phyloP scores from a whole-genome alignment of 1,140 invertebrate genomes.

The Drosophila erecta region DNA sequence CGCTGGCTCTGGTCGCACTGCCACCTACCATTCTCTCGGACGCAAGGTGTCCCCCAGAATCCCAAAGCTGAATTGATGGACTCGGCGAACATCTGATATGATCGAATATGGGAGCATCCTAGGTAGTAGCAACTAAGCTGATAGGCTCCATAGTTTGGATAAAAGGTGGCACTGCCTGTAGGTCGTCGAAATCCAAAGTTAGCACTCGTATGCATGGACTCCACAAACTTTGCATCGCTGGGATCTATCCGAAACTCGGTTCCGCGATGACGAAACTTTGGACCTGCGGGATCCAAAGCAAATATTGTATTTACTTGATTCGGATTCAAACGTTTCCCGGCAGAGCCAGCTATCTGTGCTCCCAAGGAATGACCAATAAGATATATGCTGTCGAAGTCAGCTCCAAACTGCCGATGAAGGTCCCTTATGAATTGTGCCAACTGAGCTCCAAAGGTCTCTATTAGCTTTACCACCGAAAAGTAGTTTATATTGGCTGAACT shows the following conservation, averaged over 20 bases:
- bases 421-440: constrained; percentile 78
- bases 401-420: constrained; percentile 43
- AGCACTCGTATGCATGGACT: constrained; percentile 90
- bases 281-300: constrained; percentile 90
- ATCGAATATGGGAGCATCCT: constrained; percentile 86
- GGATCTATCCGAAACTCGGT: constrained; percentile 86
- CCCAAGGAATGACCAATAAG: constrained; percentile 94
- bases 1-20: constrained; percentile 76
- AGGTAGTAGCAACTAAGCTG: constrained; percentile 82
- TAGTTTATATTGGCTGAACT: constrained; percentile 86
- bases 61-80: constrained; percentile 84
- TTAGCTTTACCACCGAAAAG: constrained; percentile 85
- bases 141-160: constrained; percentile 88
- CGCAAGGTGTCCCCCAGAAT: constrained; percentile 77
- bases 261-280: constrained; percentile 87
- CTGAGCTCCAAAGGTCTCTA: constrained; percentile 82
- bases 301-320: constrained; percentile 87
- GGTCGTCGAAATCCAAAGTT: constrained; percentile 85
- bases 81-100: constrained; percentile 86
- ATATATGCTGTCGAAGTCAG: constrained; percentile 86
- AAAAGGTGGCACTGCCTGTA: constrained; percentile 90
- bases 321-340: constrained; percentile 87
- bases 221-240: constrained; percentile 89
- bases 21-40: constrained; percentile 53
- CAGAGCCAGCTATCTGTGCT: constrained; percentile 91